A percentile compares a stretch with the other conserved stretches of the same genome.
Conservation (phyloP, 2,797 vertebrate species). For the Megaceryle alcyon region DNA sequence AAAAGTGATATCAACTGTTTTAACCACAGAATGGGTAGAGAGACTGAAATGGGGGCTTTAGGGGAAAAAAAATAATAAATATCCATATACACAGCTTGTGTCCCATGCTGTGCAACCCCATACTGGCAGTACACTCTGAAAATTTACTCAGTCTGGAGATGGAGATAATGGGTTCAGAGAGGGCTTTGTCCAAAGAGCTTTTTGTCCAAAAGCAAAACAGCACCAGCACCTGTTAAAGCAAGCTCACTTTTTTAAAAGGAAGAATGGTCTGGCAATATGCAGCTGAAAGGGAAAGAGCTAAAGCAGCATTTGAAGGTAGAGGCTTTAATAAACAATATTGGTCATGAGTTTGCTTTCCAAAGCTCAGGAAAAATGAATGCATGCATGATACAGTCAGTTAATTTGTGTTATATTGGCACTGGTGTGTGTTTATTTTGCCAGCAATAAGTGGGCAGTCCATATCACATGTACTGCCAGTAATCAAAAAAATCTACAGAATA, state of each 20-base stretch:
- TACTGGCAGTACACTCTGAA: background rate
- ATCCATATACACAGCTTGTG: fast-evolving
- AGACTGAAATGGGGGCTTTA: background rate
- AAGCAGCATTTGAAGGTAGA: background rate
- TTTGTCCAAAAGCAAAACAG: background rate
- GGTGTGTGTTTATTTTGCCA: background rate
- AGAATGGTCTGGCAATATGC: background rate
- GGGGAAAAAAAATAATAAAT: background rate
- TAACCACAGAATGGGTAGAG: background rate
- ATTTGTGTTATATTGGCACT: background rate
- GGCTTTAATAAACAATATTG: background rate
- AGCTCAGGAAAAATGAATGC: background rate
- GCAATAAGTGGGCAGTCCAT: background rate
- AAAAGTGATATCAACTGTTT: background rate
- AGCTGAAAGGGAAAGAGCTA: background rate
- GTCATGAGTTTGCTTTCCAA: background rate
- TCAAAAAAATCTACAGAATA: background rate
- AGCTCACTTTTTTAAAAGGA: background rate
- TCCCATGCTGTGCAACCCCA: background rate
- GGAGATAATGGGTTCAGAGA: too few species aligned
- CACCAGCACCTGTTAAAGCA: background rate
- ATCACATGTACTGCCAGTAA: background rate
- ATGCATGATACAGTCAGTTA: background rate
- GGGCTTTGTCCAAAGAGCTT: too few species aligned
- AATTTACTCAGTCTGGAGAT: background rate